Conservation (phyloP, 1,140 invertebrate species). For the Calephelis nemesis region DNA sequence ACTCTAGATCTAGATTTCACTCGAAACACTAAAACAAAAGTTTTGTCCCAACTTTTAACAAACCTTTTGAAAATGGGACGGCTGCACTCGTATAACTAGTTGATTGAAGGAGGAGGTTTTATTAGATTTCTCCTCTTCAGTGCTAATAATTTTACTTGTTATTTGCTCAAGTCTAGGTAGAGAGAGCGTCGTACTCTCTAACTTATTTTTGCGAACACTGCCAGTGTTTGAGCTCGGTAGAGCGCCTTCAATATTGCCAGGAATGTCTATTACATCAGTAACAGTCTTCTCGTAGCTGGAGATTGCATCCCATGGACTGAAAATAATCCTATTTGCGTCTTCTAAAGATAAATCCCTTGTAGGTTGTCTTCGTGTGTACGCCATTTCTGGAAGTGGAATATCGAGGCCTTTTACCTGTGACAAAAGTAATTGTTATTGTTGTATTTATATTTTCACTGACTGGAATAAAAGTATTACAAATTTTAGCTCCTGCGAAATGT, state of each 20-base stretch:
- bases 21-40: conserved; percentile 8
- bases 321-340: conserved; percentile 76
- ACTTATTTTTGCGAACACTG: conserved; percentile 51
- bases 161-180: conserved; percentile 49
- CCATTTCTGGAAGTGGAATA: conserved; percentile 54
- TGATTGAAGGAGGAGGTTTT: conserved; percentile 70
- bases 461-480: too few relatives aligned
- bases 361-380: conserved; percentile 49
- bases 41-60: background rate
- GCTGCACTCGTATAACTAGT: conserved; percentile 70
- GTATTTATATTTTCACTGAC: too few relatives aligned
- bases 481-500: too few relatives aligned
- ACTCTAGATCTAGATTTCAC: too few relatives aligned
- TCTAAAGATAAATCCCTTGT: conserved; percentile 67
- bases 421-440: conserved; percentile 21
- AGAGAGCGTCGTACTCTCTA: conserved; percentile 44
- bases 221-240: conserved; percentile 26
- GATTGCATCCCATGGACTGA: conserved; percentile 73
- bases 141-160: conserved; percentile 64
- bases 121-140: conserved; percentile 72
- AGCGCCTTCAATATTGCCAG: conserved; percentile 50
- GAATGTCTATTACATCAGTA: conserved; percentile 70
- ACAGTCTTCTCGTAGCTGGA: conserved; percentile 64
- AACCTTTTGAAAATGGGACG: conserved; percentile 72
- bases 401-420: conserved; percentile 67